Conservation (phyloP, 2,797 vertebrate genomes). For the Odontamblyopus lacepedii region DNA sequence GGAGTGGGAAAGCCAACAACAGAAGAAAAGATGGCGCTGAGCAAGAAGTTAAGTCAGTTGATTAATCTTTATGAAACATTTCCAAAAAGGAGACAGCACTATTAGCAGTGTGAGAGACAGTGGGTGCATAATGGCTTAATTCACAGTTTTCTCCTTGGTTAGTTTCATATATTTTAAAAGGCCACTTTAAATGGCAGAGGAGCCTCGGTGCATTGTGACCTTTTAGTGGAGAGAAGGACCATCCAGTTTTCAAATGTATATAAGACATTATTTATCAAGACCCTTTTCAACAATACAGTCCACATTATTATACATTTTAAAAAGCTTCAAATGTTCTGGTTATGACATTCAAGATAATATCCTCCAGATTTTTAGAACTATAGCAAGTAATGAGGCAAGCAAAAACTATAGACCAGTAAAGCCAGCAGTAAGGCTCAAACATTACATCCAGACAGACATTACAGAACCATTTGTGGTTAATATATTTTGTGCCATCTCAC, state of each 20-base stretch:
- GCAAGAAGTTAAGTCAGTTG: not conserved
- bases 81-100: constrained; percentile 3
- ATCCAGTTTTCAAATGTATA: not conserved
- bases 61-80: constrained; percentile 22
- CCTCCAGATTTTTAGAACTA: no score
- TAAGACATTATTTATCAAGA: not conserved
- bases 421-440: no score
- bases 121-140: constrained; percentile 20
- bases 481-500: no score
- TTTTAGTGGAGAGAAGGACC: not conserved
- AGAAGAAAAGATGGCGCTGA: constrained; percentile 9
- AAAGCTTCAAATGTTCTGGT: no score
- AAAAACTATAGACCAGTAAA: no score
- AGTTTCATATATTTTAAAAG: constrained; percentile 7
- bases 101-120: not conserved
- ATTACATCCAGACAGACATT: no score
- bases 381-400: no score
- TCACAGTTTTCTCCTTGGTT: constrained; percentile 6
- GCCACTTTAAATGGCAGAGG: constrained; percentile 1
- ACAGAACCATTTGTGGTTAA: no score
- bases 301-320: no score
- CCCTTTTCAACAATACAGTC: not conserved
- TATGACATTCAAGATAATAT: no score
- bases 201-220: constrained; percentile 4
- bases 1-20: constrained; percentile 10